Evolutionary conservation across 2,113 vertebrate species (phyloP).

Genomic region (Callipepla squamata): DNA sequence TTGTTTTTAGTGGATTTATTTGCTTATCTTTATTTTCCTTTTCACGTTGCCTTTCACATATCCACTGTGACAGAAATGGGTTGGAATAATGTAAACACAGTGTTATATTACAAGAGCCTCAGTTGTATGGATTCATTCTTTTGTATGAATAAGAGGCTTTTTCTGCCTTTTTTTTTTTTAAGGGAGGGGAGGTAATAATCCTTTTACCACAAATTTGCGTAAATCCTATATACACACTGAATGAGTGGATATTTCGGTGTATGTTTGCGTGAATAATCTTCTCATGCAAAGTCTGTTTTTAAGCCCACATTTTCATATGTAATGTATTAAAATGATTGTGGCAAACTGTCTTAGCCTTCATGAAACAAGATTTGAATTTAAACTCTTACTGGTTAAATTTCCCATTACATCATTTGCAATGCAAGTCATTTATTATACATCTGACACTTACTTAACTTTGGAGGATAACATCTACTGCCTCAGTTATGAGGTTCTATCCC

Average conservation of each 20-base stretch:
- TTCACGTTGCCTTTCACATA: constrained; percentile 44
- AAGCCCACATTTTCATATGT: constrained; percentile 55
- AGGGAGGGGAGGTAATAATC: constrained; percentile 36
- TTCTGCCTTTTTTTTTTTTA: background rate
- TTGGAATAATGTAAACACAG: constrained; percentile 70
- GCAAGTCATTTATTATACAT: constrained; percentile 59
- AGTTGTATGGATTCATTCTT: constrained; percentile 63
- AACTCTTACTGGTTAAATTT: constrained; percentile 59
- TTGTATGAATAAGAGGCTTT: constrained; percentile 49
- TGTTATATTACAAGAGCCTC: constrained; percentile 60
- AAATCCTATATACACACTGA: constrained; percentile 34
- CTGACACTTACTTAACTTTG: constrained; percentile 47
- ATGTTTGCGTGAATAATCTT: constrained; percentile 49
- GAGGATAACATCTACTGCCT: constrained; percentile 27
- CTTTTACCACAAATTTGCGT: constrained; percentile 45
- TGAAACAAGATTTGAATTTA: constrained; percentile 56
- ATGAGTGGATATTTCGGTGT: background rate
- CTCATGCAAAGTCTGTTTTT: constrained; percentile 53
- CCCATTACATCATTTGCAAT: constrained; percentile 70
- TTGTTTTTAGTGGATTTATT: constrained; percentile 31
- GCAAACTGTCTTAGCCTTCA: constrained; percentile 41
- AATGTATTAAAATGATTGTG: constrained; percentile 51
- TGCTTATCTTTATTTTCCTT: constrained; percentile 56
- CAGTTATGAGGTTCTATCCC: background rate
- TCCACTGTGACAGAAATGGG: constrained; percentile 35